Percentiles rank a stretch among this genome's conserved stretches.
Conservation (phyloP, 2,888 invertebrate species). For the Syritta pipiens region DNA sequence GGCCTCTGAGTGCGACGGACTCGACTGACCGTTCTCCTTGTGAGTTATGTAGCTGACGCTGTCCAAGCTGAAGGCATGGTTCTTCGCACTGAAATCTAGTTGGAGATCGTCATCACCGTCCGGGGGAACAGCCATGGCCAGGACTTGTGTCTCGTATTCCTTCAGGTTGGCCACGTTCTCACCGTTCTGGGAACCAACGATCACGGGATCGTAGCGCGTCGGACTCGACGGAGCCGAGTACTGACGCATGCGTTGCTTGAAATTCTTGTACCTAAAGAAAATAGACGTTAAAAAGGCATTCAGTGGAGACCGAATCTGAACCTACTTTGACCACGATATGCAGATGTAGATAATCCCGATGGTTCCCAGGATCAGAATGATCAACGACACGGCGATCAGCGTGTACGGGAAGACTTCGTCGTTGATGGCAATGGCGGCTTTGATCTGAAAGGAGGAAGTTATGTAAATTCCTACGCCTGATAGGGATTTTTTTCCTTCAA, state of each 20-base stretch:
- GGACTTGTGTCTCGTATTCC: conserved; percentile 95
- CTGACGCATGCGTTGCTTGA: conserved; percentile 90
- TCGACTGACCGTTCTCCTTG: conserved; percentile 88
- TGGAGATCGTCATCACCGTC: conserved; percentile 91
- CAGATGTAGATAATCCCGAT: conserved; percentile 96
- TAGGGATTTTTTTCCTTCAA: neutral
- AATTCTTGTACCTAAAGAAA: conserved; percentile 88
- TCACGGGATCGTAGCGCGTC: conserved; percentile 85
- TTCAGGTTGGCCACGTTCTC: conserved; percentile 85
- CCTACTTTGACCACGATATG: conserved; percentile 94
- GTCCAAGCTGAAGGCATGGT: conserved; percentile 92
- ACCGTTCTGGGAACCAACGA: conserved; percentile 79
- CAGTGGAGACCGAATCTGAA: too few species aligned
- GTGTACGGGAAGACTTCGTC: conserved; percentile 92
- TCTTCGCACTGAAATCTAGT: conserved; percentile 91
- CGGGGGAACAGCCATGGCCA: conserved; percentile 94
- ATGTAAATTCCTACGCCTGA: neutral
- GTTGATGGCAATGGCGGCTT: conserved; percentile 81
- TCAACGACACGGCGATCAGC: conserved; percentile 90
- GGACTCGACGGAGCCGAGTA: conserved; percentile 84
- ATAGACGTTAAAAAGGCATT: too few species aligned
- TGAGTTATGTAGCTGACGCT: conserved; percentile 93
- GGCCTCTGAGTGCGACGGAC: conserved; percentile 90
- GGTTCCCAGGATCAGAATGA: conserved; percentile 92
- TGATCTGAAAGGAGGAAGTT: conserved; percentile 75